Percentiles rank a stretch among this genome's conserved stretches.
Evolutionary conservation across 1,140 invertebrate genomes (phyloP).

Genomic region (Reticulitermes speratus): DNA sequence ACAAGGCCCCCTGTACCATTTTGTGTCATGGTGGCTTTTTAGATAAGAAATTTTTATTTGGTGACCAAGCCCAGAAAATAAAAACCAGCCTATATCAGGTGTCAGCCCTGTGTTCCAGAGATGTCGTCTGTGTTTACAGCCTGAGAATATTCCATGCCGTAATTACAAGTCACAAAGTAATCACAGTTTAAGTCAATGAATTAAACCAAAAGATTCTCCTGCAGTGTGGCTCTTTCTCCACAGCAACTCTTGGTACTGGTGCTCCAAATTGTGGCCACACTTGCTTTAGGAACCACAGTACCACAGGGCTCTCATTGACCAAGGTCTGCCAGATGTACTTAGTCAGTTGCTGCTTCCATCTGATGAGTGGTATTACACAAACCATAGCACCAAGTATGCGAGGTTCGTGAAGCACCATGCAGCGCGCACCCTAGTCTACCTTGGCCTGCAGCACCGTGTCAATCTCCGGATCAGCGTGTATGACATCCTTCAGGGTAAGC

Average conservation of each 20-base stretch:
- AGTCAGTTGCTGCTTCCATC: constrained; percentile 69
- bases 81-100: too few relatives aligned
- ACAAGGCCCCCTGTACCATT: too few relatives aligned
- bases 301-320: constrained; percentile 58
- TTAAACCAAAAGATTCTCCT: too few relatives aligned
- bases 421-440: constrained; percentile 61
- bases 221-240: constrained; percentile 22
- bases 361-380: constrained; percentile 76
- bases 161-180: too few relatives aligned
- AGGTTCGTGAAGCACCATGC: constrained; percentile 72
- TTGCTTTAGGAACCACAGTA: constrained; percentile 59
- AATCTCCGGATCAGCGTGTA: constrained; percentile 50
- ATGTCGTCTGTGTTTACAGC: too few relatives aligned
- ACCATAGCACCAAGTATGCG: constrained; percentile 69
- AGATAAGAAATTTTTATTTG: too few relatives aligned
- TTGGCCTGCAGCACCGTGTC: constrained; percentile 51
- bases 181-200: too few relatives aligned
- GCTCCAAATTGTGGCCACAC: constrained; percentile 63
- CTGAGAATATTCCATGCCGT: too few relatives aligned
- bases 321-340: constrained; percentile 63
- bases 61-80: too few relatives aligned
- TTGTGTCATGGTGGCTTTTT: too few relatives aligned
- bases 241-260: constrained; percentile 69
- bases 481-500: constrained; percentile 47
- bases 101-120: too few relatives aligned